Evolutionary conservation across 2,888 invertebrate species (phyloP), one percentile per base, ranked within the genome.

Genomic region (Mystacides longicornis): DNA sequence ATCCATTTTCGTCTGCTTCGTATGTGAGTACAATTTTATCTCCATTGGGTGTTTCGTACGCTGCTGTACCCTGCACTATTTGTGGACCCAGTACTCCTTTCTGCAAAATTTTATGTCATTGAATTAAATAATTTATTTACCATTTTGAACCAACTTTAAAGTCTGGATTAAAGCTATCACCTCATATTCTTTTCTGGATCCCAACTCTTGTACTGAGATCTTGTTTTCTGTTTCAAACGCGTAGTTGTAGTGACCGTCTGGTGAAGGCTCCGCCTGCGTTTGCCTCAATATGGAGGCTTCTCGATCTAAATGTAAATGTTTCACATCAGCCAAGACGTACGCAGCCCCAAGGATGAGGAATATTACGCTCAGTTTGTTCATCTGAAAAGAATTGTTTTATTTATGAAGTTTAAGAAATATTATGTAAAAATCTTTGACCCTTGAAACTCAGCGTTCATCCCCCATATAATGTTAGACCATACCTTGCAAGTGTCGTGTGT

Each of bases 211-310:
- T 2, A 76, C 81, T 0, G 64, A 60, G 63, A 85, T 86, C 33
- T 83, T 83, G 64, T 85, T 83, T 3, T 78, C 82, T 23, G 84
- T 83, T 66, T 84, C 81, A 65, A 75, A 85, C 2, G 72, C 68
- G 60, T 65, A 81, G 3, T 22, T 37, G 69, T 82, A 83, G 2
- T 78, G 72, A 21, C 85, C 84, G 58, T 85, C 83, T 0, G 81
- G 79, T 61, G 74, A 72, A 50, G 79, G 65, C 23, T 80, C 73
- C 62, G 72, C 75, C 7, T 71, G 68, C 2, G 43, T 18, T 62
- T 82, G 81, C 1, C 72, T 74, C 22, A 84, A 46, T 62, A 85
- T 84, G 19, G 21, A 9, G 5, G 51, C 23, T 5, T 22, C 18
- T 19, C 19, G 14, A 4, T 51, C 51, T 9, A 31, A 19, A 7